Conservation (phyloP, 2,797 vertebrate species). For the Jordanella pulchra region DNA sequence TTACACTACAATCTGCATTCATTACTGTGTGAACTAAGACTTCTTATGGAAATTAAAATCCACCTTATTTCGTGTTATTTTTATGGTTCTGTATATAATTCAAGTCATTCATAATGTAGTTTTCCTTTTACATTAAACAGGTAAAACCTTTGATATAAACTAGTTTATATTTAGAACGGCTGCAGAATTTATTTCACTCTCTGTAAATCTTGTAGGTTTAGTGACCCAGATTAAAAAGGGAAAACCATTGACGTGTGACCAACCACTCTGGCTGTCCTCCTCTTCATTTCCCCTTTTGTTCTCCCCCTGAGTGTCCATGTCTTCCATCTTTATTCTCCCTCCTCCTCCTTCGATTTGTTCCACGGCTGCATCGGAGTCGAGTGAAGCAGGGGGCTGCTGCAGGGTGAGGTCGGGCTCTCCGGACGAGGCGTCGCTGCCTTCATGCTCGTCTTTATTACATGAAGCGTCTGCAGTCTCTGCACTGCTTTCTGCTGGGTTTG, state of each 20-base stretch:
- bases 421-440: constrained; percentile 61
- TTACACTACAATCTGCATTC: not conserved
- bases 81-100: not conserved
- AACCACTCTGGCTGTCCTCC: constrained; percentile 64
- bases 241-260: constrained; percentile 35
- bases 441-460: constrained; percentile 47
- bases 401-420: constrained; percentile 11
- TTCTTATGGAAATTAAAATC: not conserved
- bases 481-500: constrained; percentile 38
- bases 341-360: constrained; percentile 53
- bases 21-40: not conserved
- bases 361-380: constrained; percentile 47
- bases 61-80: not conserved
- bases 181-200: not conserved
- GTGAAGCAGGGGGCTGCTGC: constrained; percentile 22
- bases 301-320: constrained; percentile 61
- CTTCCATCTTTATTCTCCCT: constrained; percentile 46
- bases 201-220: not conserved
- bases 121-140: not conserved
- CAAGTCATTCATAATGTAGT: not conserved
- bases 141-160: not conserved
- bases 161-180: not conserved
- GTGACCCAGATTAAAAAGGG: not conserved
- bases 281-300: constrained; percentile 51
- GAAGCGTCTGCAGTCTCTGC: constrained; percentile 38